Base-by-base conservation (phyloP, 2,888 invertebrate genomes). In the Dascillus cervinus region DNA sequence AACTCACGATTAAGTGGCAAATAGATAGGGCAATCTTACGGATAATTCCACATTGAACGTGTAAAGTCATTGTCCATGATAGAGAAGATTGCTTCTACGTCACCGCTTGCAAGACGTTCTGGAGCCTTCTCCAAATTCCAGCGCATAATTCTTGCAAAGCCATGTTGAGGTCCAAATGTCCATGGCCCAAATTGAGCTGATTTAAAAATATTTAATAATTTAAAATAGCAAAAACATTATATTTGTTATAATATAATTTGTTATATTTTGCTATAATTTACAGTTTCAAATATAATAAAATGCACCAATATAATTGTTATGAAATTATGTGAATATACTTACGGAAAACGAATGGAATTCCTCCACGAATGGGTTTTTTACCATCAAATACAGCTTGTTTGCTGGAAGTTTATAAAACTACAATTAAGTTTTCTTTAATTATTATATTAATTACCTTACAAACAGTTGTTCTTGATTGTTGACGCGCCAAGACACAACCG, bases 291-390 rank as follows among this genome's bases (percentile, higher is more conserved):
- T n/a, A n/a, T n/a, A n/a, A 32, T 19, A 30, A 4, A 32, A 17
- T 3, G 14, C 11, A 32, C 24, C 26, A 26, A 19, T 19, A 22
- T 19, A 26, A n/a, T n/a, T n/a, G n/a, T n/a, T n/a, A n/a, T n/a
- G n/a, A n/a, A n/a, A n/a, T n/a, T n/a, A n/a, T n/a, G n/a, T n/a
- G n/a, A n/a, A n/a, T 11, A 29, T 63, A 85, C 92, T 90, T 77
- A 95, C 94, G 95, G 69, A 95, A 95, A 45, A 95, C 89, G 67
- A 95, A 85, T 41, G 95, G 95, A 65, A 95, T 91, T 55, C 95
- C 95, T 55, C 95, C 95, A 60, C 95, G 75, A 63, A 95, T 95
- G 43, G 94, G 86, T 64, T 92, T 86, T 66, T 92, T 92, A 48
- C 92, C 92, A 70, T 95, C 94, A 69, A 94, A 95, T 34, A 92